Evolutionary conservation across 2,888 invertebrate species (phyloP), one percentile per base, ranked within the genome.

Genomic region (Pterobdella sp.): DNA sequence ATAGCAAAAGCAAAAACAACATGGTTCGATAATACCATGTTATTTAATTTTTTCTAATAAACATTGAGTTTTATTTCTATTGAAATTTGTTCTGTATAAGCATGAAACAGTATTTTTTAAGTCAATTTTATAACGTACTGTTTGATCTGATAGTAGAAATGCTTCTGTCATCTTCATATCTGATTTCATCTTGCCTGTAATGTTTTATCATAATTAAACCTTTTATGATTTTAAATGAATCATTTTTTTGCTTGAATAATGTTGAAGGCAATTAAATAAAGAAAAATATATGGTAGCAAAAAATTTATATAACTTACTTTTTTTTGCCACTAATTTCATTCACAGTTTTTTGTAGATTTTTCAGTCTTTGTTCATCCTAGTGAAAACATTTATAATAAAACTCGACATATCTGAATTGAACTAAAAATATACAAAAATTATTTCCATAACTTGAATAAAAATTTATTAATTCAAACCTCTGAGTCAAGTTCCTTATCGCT

Each of bases 121-220:
- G n/a, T 67, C 1, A 4, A 29, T 3, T 36, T 36, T 37, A 26
- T 7, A 36, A 36, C 37, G n/a, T 3, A 69, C 69, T 49, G 7
- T 52, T 42, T 14, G 69, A 69, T 7, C 22, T n/a, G 22, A 69
- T 69, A 29, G n/a, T 52, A 4, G 26, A 3, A 31, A 69, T 69
- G 32, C 0, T 49, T 26, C 32, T 52, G 2, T 37, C n/a, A n/a
- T 42, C 32, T 49, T 69, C 69, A 42, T 37, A 42, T 26, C 69
- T 69, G 29, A 69, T n/a, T 14, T 35, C 32, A 2, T 32, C 32
- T 3, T 32, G 66, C 32, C 66, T 65, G 66, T 34, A n/a, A 56
- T 56, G 4, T 26, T 56, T 56, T 56, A 56, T 56, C 60, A 56
- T 56, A 26, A 26, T 56, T 56, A 56, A n/a, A n/a, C n/a, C n/a